Percentiles rank a stretch among this genome's conserved stretches.
Evolutionary conservation across 2,113 vertebrate genomes (phyloP).

Genomic region (Gopherus evgoodei): DNA sequence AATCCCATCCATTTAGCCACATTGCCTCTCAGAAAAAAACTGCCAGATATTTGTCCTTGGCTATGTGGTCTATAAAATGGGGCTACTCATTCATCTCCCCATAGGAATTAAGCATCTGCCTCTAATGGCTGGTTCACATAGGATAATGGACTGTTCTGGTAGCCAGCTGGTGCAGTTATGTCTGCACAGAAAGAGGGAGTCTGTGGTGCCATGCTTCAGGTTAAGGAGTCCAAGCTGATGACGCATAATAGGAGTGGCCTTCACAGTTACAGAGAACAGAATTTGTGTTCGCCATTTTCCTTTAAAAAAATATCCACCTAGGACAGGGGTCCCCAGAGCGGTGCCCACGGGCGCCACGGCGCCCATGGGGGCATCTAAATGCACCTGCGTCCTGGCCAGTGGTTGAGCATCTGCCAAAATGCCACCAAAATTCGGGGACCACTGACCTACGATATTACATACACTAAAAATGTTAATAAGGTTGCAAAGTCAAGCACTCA

Average conservation of each 20-base stretch:
- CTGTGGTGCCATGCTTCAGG: neutral
- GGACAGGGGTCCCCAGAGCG: neutral
- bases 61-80: neutral
- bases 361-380: too few relatives aligned
- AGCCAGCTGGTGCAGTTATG: neutral
- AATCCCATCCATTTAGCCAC: neutral
- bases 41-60: neutral
- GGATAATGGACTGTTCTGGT: neutral
- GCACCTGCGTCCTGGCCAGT: too few relatives aligned
- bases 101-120: neutral
- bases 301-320: neutral
- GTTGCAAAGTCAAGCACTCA: neutral
- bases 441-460: neutral
- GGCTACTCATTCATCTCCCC: neutral
- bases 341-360: too few relatives aligned
- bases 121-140: neutral
- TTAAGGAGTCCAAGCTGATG: neutral
- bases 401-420: too few relatives aligned
- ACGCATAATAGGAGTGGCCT: neutral
- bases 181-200: neutral
- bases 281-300: neutral
- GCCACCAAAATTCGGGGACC: too few relatives aligned
- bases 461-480: neutral
- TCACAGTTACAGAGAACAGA: neutral
- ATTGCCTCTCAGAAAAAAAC: neutral